These are phyloP conservation scores for Theretra japonica DNA, from an alignment of 2,888 invertebrate species.

Conservation along the genomic window DNA sequence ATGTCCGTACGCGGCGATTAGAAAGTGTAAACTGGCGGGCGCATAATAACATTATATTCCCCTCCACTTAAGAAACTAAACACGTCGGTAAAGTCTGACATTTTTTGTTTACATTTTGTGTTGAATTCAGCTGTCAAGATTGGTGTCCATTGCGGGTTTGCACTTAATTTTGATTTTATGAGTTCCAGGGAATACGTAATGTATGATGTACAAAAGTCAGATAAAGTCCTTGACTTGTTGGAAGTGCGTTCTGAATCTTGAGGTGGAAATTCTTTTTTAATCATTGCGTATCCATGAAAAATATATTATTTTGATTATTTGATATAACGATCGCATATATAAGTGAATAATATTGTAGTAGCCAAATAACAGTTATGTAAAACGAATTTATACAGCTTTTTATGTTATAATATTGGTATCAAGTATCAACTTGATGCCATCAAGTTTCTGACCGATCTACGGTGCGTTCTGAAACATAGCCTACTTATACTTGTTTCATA, in stretches of 20 bases:
- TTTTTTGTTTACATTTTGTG: constrained; percentile 39
- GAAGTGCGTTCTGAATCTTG: constrained; percentile 29
- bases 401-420: too few species aligned
- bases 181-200: neutral
- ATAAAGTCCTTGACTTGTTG: neutral
- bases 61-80: constrained; percentile 62
- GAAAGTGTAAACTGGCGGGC: constrained; percentile 76
- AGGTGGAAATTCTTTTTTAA: neutral
- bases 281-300: neutral
- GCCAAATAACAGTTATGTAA: too few species aligned
- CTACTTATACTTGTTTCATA: too few species aligned
- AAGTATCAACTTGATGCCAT: too few species aligned
- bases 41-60: constrained; percentile 71
- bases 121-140: constrained; percentile 36
- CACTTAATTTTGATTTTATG: too few species aligned
- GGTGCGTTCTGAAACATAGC: too few species aligned
- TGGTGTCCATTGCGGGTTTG: neutral
- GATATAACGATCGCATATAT: too few species aligned
- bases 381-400: too few species aligned
- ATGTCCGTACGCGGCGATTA: constrained; percentile 69
- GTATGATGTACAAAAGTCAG: neutral
- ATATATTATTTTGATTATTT: too few species aligned
- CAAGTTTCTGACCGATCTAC: too few species aligned
- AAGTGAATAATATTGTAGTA: too few species aligned
- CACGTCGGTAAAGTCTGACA: constrained; percentile 66